Conservation (phyloP, 2,113 vertebrate species). For the Thunnus maccoyii region DNA sequence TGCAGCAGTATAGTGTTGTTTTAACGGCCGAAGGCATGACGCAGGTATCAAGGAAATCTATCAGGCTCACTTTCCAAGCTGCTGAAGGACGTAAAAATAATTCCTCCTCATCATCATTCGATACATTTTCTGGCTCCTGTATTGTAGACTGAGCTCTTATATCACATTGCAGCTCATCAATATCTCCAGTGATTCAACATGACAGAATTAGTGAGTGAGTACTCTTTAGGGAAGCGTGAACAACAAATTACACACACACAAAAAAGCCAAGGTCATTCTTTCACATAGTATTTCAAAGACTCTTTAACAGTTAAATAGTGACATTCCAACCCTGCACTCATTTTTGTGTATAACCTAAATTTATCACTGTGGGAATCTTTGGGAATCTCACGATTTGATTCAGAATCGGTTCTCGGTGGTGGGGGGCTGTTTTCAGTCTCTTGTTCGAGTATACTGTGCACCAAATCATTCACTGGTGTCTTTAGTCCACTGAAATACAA, state of each 20-base stretch:
- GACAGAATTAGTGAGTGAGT: constrained; percentile 28
- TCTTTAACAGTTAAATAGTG: not conserved
- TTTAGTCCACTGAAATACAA: too few relatives aligned
- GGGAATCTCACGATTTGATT: too few relatives aligned
- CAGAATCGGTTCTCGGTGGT: too few relatives aligned
- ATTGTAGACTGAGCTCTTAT: constrained; percentile 32
- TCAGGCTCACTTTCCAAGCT: constrained; percentile 19
- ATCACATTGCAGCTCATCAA: constrained; percentile 48
- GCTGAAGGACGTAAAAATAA: constrained; percentile 54
- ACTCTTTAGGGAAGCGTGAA: not conserved
- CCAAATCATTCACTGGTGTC: too few relatives aligned
- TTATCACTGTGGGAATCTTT: too few relatives aligned
- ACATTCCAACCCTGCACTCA: not conserved
- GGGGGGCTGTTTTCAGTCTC: too few relatives aligned
- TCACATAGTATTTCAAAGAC: not conserved
- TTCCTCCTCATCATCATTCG: constrained; percentile 48
- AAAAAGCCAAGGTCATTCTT: not conserved
- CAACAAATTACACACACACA: not conserved
- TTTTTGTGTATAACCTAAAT: not conserved
- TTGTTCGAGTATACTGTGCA: too few relatives aligned
- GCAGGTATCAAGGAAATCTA: not conserved
- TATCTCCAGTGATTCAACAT: constrained; percentile 49
- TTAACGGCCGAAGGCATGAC: not conserved
- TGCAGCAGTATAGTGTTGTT: not conserved
- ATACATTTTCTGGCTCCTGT: constrained; percentile 33